Conservation (phyloP, 2,888 invertebrate species). For the Branchellion lobata region DNA sequence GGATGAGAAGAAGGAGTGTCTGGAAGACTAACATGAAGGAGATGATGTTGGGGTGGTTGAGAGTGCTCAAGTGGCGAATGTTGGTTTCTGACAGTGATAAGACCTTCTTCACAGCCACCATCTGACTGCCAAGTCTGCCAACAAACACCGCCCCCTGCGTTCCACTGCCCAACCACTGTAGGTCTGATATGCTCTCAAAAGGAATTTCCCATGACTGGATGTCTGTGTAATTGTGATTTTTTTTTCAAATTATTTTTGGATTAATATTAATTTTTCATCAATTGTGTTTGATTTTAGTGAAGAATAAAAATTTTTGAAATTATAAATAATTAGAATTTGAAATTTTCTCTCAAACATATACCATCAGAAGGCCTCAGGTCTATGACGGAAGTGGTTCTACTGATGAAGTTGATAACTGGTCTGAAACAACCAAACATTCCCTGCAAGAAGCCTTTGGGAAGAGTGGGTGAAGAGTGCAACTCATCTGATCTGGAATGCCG, state of each 20-base stretch:
- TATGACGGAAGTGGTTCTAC: constrained; percentile 64
- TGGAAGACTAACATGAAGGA: constrained; percentile 68
- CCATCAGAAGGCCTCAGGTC: constrained; percentile 48
- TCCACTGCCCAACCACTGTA: constrained; percentile 89
- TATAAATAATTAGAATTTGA: neutral
- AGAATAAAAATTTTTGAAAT: no score
- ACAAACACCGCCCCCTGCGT: constrained; percentile 94
- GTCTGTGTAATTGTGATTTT: no score
- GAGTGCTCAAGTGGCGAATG: constrained; percentile 82
- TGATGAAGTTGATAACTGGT: constrained; percentile 80
- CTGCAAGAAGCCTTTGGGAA: constrained; percentile 58
- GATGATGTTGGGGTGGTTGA: constrained; percentile 90
- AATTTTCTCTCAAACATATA: no score
- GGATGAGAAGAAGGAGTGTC: no score
- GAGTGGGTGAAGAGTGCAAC: constrained; percentile 51
- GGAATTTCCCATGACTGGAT: constrained; percentile 84
- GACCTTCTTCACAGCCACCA: constrained; percentile 94
- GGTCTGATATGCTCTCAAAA: constrained; percentile 82
- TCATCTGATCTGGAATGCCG: constrained; percentile 55
- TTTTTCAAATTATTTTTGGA: neutral
- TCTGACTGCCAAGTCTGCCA: constrained; percentile 75
- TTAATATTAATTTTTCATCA: neutral
- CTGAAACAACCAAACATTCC: constrained; percentile 84
- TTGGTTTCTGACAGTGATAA: constrained; percentile 87
- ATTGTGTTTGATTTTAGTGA: neutral